phyloP scores from a whole-genome alignment of 2,797 vertebrate species.

The Pseudochromis fuscus region DNA sequence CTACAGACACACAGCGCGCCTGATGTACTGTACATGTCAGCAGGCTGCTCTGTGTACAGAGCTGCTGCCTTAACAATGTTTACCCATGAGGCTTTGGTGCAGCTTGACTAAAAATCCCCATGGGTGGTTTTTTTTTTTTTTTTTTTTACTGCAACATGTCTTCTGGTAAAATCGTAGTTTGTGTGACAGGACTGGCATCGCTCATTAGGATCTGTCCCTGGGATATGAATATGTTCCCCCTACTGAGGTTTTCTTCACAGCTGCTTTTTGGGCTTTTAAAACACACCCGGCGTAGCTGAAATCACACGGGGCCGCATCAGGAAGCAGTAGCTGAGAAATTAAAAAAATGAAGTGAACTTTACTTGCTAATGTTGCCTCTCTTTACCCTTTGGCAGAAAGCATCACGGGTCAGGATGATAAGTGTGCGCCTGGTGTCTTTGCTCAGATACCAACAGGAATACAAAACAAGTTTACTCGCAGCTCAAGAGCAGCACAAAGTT shows the following conservation, averaged over 20 bases:
- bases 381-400: neutral
- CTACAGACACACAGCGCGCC: slow-evolving; percentile 27
- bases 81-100: slow-evolving; percentile 57
- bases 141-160: slow-evolving; percentile 35
- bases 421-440: too few species aligned
- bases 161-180: slow-evolving; percentile 56
- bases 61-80: slow-evolving; percentile 62
- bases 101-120: slow-evolving; percentile 54
- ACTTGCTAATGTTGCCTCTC: neutral
- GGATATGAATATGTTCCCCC: slow-evolving; percentile 40
- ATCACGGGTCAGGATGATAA: neutral
- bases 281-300: slow-evolving; percentile 4
- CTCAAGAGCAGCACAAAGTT: neutral
- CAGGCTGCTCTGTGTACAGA: slow-evolving; percentile 65
- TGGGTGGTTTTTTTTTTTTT: slow-evolving; percentile 28
- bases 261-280: slow-evolving; percentile 7
- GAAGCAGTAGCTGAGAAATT: neutral
- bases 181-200: slow-evolving; percentile 57
- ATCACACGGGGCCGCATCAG: neutral
- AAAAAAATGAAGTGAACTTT: neutral
- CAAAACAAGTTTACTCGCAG: neutral
- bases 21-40: slow-evolving; percentile 40
- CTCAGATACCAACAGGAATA: neutral
- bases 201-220: slow-evolving; percentile 64
- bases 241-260: slow-evolving; percentile 26